These are phyloP conservation scores for Pseudomyrmex gracilis DNA, from an alignment of 1,140 invertebrate genomes.

Conservation along the genomic window DNA sequence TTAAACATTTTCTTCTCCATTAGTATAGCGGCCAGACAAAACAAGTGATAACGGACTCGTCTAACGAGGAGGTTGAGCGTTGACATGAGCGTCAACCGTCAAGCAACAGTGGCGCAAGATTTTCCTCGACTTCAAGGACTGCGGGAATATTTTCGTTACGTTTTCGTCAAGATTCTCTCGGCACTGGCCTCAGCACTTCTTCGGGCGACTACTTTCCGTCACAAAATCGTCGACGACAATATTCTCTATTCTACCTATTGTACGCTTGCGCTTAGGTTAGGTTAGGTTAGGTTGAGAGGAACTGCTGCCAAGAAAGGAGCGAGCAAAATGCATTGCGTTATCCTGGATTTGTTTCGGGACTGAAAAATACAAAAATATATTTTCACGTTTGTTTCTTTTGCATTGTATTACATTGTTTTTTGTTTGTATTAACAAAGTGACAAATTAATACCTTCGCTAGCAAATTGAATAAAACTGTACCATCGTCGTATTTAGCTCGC, in stretches of 20 bases:
- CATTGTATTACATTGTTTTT: slow-evolving; percentile 16
- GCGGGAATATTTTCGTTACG: slow-evolving; percentile 82
- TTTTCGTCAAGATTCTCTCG: slow-evolving; percentile 75
- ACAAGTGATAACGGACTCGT: slow-evolving; percentile 80
- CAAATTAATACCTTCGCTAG: slow-evolving; percentile 73
- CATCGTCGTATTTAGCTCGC: slow-evolving; percentile 65
- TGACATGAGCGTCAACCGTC: slow-evolving; percentile 75
- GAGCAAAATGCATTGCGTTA: slow-evolving; percentile 35
- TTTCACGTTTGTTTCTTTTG: slow-evolving; percentile 10
- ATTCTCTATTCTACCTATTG: slow-evolving; percentile 58
- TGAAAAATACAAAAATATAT: slow-evolving; percentile 41
- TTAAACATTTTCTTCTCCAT: slow-evolving; percentile 73
- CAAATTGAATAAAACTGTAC: slow-evolving; percentile 69
- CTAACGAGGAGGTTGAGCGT: too few relatives aligned
- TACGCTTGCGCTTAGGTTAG: slow-evolving; percentile 70
- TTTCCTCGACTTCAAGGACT: slow-evolving; percentile 76
- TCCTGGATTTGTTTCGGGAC: slow-evolving; percentile 75
- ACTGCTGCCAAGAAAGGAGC: neutral
- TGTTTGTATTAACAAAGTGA: slow-evolving; percentile 12
- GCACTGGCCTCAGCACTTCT: slow-evolving; percentile 68
- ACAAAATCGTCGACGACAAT: slow-evolving; percentile 73
- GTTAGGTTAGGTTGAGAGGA: too few relatives aligned
- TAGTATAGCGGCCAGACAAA: slow-evolving; percentile 77
- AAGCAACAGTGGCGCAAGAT: slow-evolving; percentile 81
- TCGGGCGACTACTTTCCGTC: slow-evolving; percentile 63